Evolutionary conservation across 1,140 invertebrate species (phyloP), one percentile per base, ranked within the genome.

Genomic region (Orchesella cincta): DNA sequence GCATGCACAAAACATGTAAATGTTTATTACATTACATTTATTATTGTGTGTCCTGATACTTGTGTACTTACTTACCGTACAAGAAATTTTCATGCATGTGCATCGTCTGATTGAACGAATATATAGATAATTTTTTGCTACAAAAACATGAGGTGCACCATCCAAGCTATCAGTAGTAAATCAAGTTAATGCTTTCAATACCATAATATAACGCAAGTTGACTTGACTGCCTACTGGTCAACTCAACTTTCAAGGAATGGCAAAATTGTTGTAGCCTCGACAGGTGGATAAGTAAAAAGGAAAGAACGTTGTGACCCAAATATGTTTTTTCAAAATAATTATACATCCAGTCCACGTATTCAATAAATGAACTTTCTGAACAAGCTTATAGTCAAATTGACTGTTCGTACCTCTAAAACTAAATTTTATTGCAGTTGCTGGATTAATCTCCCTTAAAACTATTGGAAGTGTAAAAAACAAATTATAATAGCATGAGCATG

Each of bases 241-340:
- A 46, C 39, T 57, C 23, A 57, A 18, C 23, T 57, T 57, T 57
- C 52, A 57, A 57, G 52, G 52, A 57, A 23, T 57, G 23, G 52
- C 52, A 26, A 57, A 57, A 57, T n/a, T 57, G 14, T 5, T 5
- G 52, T 57, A 57, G 39, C 39, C 52, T n/a, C 52, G 52, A 57
- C 52, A 57, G 52, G 52, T 3, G 8, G 8, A 14, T 57, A 26
- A 12, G 14, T 57, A 8, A n/a, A 57, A 57, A 18, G 52, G 23
- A n/a, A 57, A n/a, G 23, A 57, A 57, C 52, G 23, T 57, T n/a
- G 23, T 57, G 52, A 57, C 52, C 52, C 52, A 57, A 57, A 57
- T 57, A 57, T n/a, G 12, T 57, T 57, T 57, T 57, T 12, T 18
- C 3, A 57, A 57, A 57, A 57, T 57, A 57, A 57, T 57, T 57